Evolutionary conservation across 2,113 vertebrate genomes (phyloP), one percentile per base, ranked within the genome.

Genomic region (Stercorarius parasiticus): DNA sequence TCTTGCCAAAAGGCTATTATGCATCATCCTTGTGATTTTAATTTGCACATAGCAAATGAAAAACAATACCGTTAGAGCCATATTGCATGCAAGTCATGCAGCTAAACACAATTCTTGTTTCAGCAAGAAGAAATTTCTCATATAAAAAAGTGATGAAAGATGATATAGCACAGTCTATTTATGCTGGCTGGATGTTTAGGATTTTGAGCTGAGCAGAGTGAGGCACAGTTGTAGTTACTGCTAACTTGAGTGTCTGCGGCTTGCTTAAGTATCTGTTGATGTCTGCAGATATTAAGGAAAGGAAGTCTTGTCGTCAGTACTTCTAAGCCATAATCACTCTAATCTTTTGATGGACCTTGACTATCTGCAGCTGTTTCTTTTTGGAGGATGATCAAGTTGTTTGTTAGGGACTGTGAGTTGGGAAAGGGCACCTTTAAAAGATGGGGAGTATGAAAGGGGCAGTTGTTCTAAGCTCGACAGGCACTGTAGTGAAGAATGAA

Each of bases 381-480:
- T 40, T 84, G 22, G n/a, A 76, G 40, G 25, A 67, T 59, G 52
- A 10, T 76, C 19, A 36, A 16, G 23, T 56, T 73, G 15, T 34
- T 23, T 83, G 11, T 61, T 43, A 15, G 50, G 61, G 21, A n/a
- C 34, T 18, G 32, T 17, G 47, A 47, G 15, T 16, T 61, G 22
- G 14, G 27, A 78, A 16, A 4, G 6, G 40, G 18, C 34, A 29
- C 30, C 38, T 55, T 61, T 8, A 36, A 40, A 32, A 70, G 58
- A 10, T 21, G 30, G 20, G 32, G 38, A 32, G 21, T 32, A 11
- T 1, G 9, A 34, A 64, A 47, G 52, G 6, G 11, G 12, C 3
- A 3, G 7, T 77, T 76, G 49, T n/a, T 62, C 19, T 18, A 4
- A 16, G 27, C 52, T 45, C 0, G 0, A 29, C 13, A 8, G 6